phyloP scores from a whole-genome alignment of 2,113 vertebrate genomes.

The Dissostichus mawsoni region DNA sequence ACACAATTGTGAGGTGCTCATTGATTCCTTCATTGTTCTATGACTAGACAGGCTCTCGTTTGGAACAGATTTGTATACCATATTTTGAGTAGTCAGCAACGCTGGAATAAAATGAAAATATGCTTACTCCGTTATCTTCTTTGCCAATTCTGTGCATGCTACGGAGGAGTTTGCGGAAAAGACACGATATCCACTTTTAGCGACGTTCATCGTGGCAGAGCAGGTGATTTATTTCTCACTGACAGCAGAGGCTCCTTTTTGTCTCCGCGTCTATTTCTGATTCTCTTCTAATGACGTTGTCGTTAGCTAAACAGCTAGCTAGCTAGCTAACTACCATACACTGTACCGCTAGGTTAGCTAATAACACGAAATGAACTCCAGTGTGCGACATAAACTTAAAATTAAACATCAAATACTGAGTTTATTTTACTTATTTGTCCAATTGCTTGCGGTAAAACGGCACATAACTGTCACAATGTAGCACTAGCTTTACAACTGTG shows the following conservation, averaged over 20 bases:
- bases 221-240: background rate
- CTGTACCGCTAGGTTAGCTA: background rate
- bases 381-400: background rate
- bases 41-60: background rate
- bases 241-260: background rate
- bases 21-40: background rate
- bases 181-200: slow-evolving; percentile 93
- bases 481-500: slow-evolving; percentile 3
- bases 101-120: too few relatives aligned
- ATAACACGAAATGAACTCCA: background rate
- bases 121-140: slow-evolving; percentile 94
- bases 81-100: background rate
- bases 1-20: background rate
- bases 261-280: background rate
- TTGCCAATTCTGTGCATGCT: slow-evolving; percentile 94
- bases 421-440: background rate
- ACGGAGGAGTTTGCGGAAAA: slow-evolving; percentile 96
- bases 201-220: slow-evolving; percentile 90
- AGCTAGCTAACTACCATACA: background rate
- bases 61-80: background rate
- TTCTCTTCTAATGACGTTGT: slow-evolving; percentile 12
- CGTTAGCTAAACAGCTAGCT: slow-evolving; percentile 38
- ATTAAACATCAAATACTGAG: background rate
- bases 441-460: background rate
- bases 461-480: slow-evolving; percentile 19